Evolutionary conservation across 2,888 invertebrate genomes (phyloP).

Genomic region (Lithophane socia): DNA sequence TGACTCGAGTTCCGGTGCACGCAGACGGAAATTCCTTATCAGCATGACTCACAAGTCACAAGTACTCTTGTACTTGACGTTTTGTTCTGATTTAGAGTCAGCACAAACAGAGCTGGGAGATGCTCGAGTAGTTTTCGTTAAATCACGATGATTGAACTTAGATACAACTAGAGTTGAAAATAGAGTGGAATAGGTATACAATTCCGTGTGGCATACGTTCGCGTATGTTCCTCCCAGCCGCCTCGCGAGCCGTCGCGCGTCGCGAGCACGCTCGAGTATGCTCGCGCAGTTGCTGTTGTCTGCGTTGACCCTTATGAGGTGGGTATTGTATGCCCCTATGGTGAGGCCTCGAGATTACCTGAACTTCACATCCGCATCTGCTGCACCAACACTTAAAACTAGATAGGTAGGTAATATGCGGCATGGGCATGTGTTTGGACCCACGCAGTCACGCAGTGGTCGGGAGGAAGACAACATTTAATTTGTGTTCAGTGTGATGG

Average conservation of each 20-base stretch:
- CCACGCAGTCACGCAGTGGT: neutral
- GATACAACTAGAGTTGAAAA: neutral
- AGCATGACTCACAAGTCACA: slow-evolving; percentile 21
- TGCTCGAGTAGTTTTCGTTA: neutral
- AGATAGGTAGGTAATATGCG: too few relatives aligned
- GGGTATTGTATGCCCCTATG: neutral
- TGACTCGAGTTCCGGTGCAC: slow-evolving; percentile 16
- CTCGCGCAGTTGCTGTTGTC: neutral
- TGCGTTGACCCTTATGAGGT: neutral
- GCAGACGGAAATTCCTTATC: slow-evolving; percentile 1
- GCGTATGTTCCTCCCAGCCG: neutral
- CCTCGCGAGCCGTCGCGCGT: neutral
- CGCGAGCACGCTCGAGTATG: neutral
- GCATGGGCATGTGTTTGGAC: neutral
- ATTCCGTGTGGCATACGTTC: neutral
- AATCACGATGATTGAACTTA: neutral
- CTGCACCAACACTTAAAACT: neutral
- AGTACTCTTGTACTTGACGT: neutral
- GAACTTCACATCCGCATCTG: neutral
- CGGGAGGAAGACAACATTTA: neutral
- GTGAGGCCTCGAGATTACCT: neutral
- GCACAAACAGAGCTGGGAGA: neutral
- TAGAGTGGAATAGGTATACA: neutral
- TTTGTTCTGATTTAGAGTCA: neutral
- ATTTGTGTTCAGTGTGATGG: neutral